phyloP scores from a whole-genome alignment of 2,797 vertebrate genomes.

The Sphenopsis melanotis region DNA sequence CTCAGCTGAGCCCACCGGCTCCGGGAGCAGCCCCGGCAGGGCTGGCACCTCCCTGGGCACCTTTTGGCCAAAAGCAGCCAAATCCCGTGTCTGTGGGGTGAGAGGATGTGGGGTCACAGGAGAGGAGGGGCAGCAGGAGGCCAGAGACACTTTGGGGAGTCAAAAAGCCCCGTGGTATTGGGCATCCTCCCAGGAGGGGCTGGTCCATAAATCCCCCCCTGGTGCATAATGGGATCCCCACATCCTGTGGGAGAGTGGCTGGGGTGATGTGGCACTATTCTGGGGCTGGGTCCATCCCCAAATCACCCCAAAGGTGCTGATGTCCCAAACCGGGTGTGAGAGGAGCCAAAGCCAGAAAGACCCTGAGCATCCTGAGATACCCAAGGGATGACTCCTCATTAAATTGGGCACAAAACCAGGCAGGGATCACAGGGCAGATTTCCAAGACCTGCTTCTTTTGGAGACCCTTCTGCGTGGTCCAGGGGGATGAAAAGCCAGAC shows the following conservation, averaged over 20 bases:
- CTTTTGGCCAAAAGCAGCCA: not conserved
- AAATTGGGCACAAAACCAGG: not conserved
- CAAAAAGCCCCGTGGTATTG: fast-evolving
- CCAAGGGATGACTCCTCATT: fast-evolving
- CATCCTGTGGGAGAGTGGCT: fast-evolving
- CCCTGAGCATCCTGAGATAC: not conserved
- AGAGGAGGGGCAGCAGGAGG: fast-evolving
- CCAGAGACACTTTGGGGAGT: fast-evolving
- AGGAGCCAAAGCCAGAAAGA: not conserved
- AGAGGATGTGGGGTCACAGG: not conserved
- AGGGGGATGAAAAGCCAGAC: not conserved
- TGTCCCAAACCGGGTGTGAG: fast-evolving
- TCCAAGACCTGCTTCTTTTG: not conserved
- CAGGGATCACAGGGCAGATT: not conserved
- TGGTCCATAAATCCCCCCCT: not conserved
- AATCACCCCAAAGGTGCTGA: not conserved
- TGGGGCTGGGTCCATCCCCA: not conserved
- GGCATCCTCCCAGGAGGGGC: not conserved
- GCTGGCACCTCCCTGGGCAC: too few species aligned
- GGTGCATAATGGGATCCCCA: fast-evolving
- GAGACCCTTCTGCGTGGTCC: not conserved
- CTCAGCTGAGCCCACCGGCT: not conserved
- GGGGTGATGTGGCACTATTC: fast-evolving
- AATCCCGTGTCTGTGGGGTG: fast-evolving
- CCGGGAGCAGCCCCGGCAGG: too few species aligned